phyloP scores from a whole-genome alignment of 2,797 vertebrate genomes.

The Merluccius polli region DNA sequence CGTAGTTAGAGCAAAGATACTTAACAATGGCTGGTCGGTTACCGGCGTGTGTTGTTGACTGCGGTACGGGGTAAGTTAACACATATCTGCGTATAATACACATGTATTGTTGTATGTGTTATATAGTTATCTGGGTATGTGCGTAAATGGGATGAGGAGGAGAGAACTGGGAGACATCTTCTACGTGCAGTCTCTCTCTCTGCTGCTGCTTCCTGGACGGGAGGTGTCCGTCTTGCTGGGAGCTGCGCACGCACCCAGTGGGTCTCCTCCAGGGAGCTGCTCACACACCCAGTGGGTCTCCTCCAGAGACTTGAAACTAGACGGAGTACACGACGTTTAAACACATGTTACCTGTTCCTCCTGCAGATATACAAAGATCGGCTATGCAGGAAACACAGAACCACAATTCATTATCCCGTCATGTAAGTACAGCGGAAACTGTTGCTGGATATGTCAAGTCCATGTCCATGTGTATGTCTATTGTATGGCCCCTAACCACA shows the following conservation, averaged over 20 bases:
- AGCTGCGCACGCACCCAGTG: too few species aligned
- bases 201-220: too few species aligned
- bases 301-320: background rate
- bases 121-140: too few species aligned
- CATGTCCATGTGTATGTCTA: too few species aligned
- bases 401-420: slow-evolving; percentile 96
- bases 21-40: slow-evolving; percentile 69
- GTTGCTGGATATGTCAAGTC: background rate
- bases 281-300: background rate
- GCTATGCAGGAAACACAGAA: slow-evolving; percentile 95
- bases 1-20: background rate
- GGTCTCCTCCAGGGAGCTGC: too few species aligned
- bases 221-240: too few species aligned
- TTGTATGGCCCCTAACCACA: background rate
- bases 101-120: slow-evolving; percentile 41
- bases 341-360: background rate
- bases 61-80: slow-evolving; percentile 77
- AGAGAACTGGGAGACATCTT: too few species aligned
- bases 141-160: too few species aligned
- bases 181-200: too few species aligned
- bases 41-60: slow-evolving; percentile 89
- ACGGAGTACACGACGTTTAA: background rate
- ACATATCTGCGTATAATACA: slow-evolving; percentile 29
- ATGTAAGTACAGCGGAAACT: slow-evolving; percentile 77
- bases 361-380: slow-evolving; percentile 90